Percentiles rank a stretch among this genome's conserved stretches.
These are phyloP conservation scores for Corydoras sp. DNA, from an alignment of 2,113 vertebrate species.

Conservation along the genomic window DNA sequence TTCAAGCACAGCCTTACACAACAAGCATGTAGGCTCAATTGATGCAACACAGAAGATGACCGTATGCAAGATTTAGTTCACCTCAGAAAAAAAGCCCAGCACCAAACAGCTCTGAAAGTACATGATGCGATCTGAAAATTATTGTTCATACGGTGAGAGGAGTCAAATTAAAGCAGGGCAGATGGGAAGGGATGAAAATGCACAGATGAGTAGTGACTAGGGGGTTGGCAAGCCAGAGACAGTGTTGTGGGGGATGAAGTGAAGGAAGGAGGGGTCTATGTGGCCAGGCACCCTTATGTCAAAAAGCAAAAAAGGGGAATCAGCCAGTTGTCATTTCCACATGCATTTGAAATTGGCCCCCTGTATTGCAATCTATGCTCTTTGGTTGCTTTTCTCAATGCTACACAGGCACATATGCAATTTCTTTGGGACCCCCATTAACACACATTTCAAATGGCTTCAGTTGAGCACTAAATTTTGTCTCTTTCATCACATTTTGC, in stretches of 20 bases:
- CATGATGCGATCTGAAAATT: not conserved
- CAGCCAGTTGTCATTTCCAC: too few relatives aligned
- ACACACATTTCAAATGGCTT: too few relatives aligned
- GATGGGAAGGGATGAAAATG: constrained; percentile 6
- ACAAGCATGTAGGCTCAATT: constrained; percentile 36
- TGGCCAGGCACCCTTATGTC: not conserved
- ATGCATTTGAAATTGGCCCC: too few relatives aligned
- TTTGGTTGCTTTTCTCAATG: constrained; percentile 19
- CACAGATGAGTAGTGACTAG: constrained; percentile 36
- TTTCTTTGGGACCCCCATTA: too few relatives aligned
- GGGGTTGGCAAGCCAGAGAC: constrained; percentile 33
- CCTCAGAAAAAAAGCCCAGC: not conserved
- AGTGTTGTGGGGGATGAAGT: constrained; percentile 25
- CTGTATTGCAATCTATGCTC: not conserved
- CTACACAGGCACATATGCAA: constrained; percentile 31
- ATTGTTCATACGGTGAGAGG: constrained; percentile 10
- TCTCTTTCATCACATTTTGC: too few relatives aligned
- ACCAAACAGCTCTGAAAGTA: too few relatives aligned
- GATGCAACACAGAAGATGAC: constrained; percentile 29
- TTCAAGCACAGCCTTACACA: constrained; percentile 26
- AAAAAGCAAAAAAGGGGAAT: not conserved
- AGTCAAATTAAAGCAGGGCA: not conserved
- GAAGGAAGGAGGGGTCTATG: constrained; percentile 18
- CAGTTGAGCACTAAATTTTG: too few relatives aligned
- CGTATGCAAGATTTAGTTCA: constrained; percentile 17